Conservation (phyloP, 2,113 vertebrate genomes). For the Nothocercus nigrocapillus region DNA sequence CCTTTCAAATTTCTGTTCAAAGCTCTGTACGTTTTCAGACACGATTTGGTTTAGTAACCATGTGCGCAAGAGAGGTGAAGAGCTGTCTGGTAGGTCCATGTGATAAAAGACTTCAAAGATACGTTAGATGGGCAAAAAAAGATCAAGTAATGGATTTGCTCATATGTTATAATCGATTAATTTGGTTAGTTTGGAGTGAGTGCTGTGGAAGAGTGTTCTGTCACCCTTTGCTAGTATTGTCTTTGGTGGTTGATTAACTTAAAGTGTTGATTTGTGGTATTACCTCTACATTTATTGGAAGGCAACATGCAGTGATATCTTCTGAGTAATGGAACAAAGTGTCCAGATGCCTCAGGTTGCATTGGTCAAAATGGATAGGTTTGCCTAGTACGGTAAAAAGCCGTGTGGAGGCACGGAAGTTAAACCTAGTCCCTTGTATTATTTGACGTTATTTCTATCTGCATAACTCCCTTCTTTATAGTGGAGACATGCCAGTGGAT, state of each 20-base stretch:
- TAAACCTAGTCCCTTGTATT: neutral
- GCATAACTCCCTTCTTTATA: neutral
- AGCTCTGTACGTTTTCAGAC: neutral
- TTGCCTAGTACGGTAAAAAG: neutral
- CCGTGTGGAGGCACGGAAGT: neutral
- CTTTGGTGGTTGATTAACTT: neutral
- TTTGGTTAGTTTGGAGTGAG: neutral
- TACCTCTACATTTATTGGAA: neutral
- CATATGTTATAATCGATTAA: neutral
- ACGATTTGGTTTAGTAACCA: rapidly evolving
- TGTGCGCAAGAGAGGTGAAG: neutral
- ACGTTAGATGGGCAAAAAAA: too few species aligned
- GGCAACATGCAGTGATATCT: neutral
- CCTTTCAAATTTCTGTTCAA: neutral
- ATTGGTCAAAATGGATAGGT: neutral
- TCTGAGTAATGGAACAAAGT: neutral
- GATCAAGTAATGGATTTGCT: neutral
- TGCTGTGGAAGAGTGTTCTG: rapidly evolving
- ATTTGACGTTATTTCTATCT: neutral
- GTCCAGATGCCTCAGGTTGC: neutral
- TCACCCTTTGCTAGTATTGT: rapidly evolving
- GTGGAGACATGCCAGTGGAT: neutral
- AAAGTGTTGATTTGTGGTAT: neutral
- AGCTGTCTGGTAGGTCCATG: neutral
- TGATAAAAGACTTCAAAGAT: neutral